Percentiles rank a stretch among this genome's conserved stretches.
These are phyloP conservation scores for Mastigias papua DNA, from an alignment of 30 jellyfish, hydroid and myxozoan species.

Conservation along the genomic window DNA sequence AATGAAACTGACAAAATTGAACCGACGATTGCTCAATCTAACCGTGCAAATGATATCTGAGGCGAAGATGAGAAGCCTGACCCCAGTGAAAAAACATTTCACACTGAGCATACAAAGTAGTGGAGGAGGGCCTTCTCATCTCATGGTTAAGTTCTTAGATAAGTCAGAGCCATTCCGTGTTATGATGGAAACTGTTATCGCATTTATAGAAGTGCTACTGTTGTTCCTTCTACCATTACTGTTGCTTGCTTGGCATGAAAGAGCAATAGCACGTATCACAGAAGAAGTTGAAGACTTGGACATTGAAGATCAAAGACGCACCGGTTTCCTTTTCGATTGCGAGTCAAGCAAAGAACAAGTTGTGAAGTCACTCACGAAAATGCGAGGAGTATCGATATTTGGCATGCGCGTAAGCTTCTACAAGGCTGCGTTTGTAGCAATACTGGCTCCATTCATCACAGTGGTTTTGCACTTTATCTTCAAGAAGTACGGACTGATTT, in stretches of 20 bases:
- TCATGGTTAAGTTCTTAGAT: neutral
- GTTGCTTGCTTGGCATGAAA: constrained; percentile 73
- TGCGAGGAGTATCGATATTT: constrained; percentile 71
- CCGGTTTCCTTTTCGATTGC: constrained; percentile 36
- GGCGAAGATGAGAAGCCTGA: neutral
- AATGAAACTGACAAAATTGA: constrained; percentile 9
- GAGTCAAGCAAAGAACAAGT: constrained; percentile 10
- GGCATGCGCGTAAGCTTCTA: constrained; percentile 68
- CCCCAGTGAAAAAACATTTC: constrained; percentile 3
- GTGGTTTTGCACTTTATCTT: constrained; percentile 53
- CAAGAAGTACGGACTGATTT: constrained; percentile 28
- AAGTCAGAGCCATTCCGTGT: constrained; percentile 16
- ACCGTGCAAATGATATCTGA: neutral
- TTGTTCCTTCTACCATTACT: constrained; percentile 56
- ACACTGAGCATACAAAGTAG: neutral
- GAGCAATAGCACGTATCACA: constrained; percentile 59
- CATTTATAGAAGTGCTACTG: constrained; percentile 20
- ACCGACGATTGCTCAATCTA: constrained; percentile 23
- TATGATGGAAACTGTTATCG: constrained; percentile 25
- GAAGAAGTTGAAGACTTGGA: constrained; percentile 62
- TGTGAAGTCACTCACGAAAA: constrained; percentile 4
- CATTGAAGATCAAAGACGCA: constrained; percentile 63
- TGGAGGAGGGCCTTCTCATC: constrained; percentile 33
- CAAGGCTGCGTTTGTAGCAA: constrained; percentile 56
- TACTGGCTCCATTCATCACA: constrained; percentile 57